phyloP scores from a whole-genome alignment of 2,113 vertebrate genomes.

The Varanus komodoensis region DNA sequence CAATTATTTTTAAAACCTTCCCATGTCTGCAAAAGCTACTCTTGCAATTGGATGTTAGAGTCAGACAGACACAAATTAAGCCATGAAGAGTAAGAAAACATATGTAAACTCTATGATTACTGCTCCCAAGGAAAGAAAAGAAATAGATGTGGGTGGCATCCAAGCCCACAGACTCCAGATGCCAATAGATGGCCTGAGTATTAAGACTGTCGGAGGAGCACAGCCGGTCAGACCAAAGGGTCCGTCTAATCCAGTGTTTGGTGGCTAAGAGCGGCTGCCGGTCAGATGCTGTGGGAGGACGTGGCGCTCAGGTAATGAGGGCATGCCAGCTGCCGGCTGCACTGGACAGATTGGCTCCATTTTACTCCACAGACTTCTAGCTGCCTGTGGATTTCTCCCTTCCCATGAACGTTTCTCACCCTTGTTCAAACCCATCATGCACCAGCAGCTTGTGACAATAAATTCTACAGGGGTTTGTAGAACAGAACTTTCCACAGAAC shows the following conservation, averaged over 20 bases:
- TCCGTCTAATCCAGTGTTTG: background rate
- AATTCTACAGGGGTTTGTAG: too few relatives aligned
- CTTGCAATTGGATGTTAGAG: too few relatives aligned
- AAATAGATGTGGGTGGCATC: background rate
- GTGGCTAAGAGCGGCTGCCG: background rate
- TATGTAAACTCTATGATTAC: background rate
- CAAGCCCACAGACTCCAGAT: background rate
- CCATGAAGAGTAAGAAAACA: background rate
- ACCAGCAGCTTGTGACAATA: too few relatives aligned
- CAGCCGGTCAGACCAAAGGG: background rate
- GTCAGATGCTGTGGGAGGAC: background rate
- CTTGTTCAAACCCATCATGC: too few relatives aligned
- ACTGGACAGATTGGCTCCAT: too few relatives aligned
- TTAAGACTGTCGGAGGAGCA: background rate
- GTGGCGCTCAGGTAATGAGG: too few relatives aligned
- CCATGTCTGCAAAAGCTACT: rapidly evolving
- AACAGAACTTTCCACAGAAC: too few relatives aligned
- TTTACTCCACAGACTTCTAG: too few relatives aligned
- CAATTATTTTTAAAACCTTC: background rate
- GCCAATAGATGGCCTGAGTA: background rate
- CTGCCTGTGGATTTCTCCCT: too few relatives aligned
- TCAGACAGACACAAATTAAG: background rate
- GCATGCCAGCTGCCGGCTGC: too few relatives aligned
- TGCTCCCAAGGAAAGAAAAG: too few relatives aligned
- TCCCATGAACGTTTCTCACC: too few relatives aligned